These are phyloP conservation scores for Fissipunctia ypsillon DNA, from an alignment of 2,888 invertebrate species.

Conservation along the genomic window DNA sequence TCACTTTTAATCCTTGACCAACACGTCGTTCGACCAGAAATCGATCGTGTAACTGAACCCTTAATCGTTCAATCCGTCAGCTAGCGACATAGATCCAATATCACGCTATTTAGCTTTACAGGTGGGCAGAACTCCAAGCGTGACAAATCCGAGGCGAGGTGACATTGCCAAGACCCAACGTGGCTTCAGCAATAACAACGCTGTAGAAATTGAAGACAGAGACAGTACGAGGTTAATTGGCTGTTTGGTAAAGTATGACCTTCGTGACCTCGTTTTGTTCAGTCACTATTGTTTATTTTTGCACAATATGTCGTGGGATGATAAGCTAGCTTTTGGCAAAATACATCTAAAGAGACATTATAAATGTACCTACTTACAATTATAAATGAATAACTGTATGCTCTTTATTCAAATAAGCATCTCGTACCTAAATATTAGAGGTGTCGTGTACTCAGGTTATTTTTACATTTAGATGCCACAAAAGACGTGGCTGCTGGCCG, in stretches of 20 bases:
- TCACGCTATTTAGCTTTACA: conserved; percentile 54
- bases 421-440: background rate
- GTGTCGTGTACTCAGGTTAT: background rate
- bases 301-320: conserved; percentile 15
- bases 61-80: conserved; percentile 50
- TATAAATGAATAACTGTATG: background rate
- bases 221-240: conserved; percentile 51
- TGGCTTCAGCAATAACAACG: conserved; percentile 32
- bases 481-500: background rate
- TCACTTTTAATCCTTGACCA: conserved; percentile 55
- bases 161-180: conserved; percentile 30
- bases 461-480: conserved; percentile 6
- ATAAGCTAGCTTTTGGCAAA: background rate
- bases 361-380: background rate
- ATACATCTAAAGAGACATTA: background rate
- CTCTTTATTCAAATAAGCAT: background rate
- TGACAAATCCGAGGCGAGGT: conserved; percentile 49
- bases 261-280: conserved; percentile 37
- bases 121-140: conserved; percentile 59
- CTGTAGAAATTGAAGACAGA: conserved; percentile 51
- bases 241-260: conserved; percentile 48
- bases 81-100: conserved; percentile 52
- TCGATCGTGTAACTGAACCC: conserved; percentile 39
- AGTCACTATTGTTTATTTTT: conserved; percentile 35
- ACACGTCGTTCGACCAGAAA: conserved; percentile 46